Evolutionary conservation across 2,113 vertebrate species (phyloP).

Genomic region (Bubo scandiacus): DNA sequence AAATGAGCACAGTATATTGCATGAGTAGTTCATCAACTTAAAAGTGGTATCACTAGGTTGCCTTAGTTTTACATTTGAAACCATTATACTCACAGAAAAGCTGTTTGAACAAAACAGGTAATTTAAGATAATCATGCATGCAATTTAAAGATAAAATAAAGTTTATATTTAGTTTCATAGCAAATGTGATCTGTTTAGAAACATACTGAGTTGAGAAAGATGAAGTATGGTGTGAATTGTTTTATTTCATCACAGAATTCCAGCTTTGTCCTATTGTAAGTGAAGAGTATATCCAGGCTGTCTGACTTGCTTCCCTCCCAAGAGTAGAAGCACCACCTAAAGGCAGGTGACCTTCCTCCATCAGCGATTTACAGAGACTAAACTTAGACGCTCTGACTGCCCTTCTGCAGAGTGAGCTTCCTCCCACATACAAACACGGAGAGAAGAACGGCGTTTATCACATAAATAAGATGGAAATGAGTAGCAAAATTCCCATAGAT

Average conservation of each 20-base stretch:
- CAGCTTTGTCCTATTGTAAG: not conserved
- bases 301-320: not conserved
- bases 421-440: fast-evolving
- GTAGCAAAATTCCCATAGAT: not conserved
- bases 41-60: not conserved
- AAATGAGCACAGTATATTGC: not conserved
- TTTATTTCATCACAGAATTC: not conserved
- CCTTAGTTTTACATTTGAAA: not conserved
- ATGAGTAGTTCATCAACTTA: not conserved
- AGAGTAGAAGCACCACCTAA: not conserved
- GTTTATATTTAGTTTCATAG: not conserved
- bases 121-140: not conserved
- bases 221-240: not conserved
- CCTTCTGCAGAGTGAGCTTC: not conserved
- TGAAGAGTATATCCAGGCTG: not conserved
- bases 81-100: not conserved
- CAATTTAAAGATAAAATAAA: not conserved
- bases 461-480: not conserved
- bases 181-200: not conserved
- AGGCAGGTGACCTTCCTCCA: not conserved
- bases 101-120: not conserved
- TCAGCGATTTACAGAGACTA: fast-evolving
- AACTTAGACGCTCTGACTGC: not conserved
- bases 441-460: not conserved
- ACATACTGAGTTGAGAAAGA: not conserved